phyloP scores from a whole-genome alignment of 2,797 vertebrate species.

The Platalea minor region DNA sequence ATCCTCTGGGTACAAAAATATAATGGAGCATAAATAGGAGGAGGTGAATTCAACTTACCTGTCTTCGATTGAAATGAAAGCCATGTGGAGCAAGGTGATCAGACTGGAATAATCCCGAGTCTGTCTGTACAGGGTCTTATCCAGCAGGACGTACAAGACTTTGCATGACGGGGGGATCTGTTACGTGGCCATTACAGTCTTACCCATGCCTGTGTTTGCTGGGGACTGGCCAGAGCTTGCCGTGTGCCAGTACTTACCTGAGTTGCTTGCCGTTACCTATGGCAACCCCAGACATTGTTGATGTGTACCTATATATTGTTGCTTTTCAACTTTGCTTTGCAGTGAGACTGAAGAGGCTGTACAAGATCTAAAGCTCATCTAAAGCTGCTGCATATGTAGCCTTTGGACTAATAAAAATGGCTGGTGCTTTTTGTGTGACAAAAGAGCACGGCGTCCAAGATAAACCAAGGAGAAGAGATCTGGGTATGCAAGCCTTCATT shows the following conservation, averaged over 20 bases:
- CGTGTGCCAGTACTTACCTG: rapidly evolving
- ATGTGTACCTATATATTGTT: neutral
- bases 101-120: neutral
- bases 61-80: neutral
- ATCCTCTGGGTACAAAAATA: neutral
- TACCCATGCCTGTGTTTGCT: neutral
- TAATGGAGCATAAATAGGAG: neutral
- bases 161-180: rapidly evolving
- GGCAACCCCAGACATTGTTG: neutral
- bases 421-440: neutral
- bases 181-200: neutral
- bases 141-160: neutral
- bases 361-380: neutral
- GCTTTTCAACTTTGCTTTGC: neutral
- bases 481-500: slow-evolving; percentile 23
- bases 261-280: neutral
- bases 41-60: neutral
- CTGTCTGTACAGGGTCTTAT: neutral
- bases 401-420: slow-evolving; percentile 19
- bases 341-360: neutral
- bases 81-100: neutral
- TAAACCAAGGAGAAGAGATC: slow-evolving; percentile 3
- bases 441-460: neutral
- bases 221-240: neutral
- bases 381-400: neutral